Percentiles rank a stretch among this genome's conserved stretches.
Conservation (phyloP, 2,113 vertebrate species). For the Cyprinus carpio region DNA sequence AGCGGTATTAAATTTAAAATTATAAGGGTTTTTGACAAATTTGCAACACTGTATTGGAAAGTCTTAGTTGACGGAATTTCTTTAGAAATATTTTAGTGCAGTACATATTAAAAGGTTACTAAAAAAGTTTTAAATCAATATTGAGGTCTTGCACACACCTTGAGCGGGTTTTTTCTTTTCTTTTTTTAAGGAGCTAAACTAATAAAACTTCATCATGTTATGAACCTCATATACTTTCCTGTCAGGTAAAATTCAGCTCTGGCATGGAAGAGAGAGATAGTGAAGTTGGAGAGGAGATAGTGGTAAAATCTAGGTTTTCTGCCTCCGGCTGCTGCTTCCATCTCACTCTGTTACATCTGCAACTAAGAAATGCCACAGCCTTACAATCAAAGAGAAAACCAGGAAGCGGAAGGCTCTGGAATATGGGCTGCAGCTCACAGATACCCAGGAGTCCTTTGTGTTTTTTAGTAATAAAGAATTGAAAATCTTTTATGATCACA, state of each 20-base stretch:
- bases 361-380: conserved; percentile 2
- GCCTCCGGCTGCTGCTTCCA: conserved; percentile 38
- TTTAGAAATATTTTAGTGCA: background rate
- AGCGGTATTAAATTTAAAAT: background rate
- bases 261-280: too few relatives aligned
- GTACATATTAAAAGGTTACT: background rate
- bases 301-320: conserved; percentile 28
- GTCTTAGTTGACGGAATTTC: background rate
- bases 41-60: background rate
- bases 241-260: background rate
- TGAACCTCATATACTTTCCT: background rate
- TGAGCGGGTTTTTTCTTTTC: too few relatives aligned
- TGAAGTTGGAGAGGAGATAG: background rate
- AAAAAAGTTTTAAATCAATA: background rate
- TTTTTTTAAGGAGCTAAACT: background rate
- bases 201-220: background rate
- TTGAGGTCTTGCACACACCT: background rate
- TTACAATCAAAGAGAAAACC: conserved; percentile 18
- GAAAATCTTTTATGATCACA: background rate
- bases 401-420: background rate
- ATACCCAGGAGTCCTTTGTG: conserved; percentile 4
- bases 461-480: background rate
- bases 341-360: conserved; percentile 22
- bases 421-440: background rate
- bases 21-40: background rate